phyloP scores from a whole-genome alignment of 2,113 vertebrate genomes.

The Corythaixoides concolor region DNA sequence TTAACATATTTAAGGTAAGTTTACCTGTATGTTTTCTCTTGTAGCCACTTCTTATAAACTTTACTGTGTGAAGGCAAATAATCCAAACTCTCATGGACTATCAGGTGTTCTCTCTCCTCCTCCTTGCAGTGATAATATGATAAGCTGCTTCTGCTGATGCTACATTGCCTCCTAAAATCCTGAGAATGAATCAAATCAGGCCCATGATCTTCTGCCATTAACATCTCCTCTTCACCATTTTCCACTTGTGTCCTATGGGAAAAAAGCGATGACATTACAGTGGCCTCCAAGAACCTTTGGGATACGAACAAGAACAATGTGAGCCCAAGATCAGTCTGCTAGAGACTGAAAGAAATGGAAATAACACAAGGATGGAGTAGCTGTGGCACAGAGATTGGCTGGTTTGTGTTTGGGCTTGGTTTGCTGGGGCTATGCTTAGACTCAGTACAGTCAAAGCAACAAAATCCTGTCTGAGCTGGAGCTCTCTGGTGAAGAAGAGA shows the following conservation, averaged over 20 bases:
- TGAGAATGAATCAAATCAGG: slow-evolving; percentile 9
- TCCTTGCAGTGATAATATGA: background rate
- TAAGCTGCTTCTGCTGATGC: background rate
- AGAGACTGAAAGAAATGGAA: background rate
- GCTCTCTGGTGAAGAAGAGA: background rate
- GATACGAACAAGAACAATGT: background rate
- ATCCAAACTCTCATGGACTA: slow-evolving; percentile 26
- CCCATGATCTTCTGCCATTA: background rate
- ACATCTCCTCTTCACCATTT: background rate
- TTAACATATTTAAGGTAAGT: background rate
- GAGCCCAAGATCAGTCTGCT: background rate
- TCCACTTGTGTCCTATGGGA: background rate
- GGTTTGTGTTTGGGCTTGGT: background rate
- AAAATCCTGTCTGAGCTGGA: background rate
- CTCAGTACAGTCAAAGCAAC: background rate
- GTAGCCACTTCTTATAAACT: slow-evolving; percentile 38
- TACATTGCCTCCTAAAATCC: background rate
- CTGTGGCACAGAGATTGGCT: background rate
- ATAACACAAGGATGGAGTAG: background rate
- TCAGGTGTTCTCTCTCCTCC: background rate
- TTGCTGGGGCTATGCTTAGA: background rate
- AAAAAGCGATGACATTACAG: background rate
- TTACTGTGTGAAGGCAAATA: slow-evolving; percentile 58
- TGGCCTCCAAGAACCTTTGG: background rate
- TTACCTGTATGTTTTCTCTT: slow-evolving; percentile 40